phyloP scores from a whole-genome alignment of 2,888 invertebrate genomes.

The Phengaris alcon region DNA sequence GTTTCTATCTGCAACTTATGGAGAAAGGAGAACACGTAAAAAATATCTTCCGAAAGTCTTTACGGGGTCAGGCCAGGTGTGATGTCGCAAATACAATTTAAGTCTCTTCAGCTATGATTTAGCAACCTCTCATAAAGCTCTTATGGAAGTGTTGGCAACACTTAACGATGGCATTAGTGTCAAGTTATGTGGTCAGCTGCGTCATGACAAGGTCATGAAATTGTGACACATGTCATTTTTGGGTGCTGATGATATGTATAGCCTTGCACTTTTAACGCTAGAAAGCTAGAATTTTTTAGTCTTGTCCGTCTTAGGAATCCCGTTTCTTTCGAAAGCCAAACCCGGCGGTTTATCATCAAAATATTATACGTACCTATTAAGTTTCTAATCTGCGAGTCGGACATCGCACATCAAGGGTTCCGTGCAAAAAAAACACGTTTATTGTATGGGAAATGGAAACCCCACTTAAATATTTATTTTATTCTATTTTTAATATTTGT shows the following conservation, averaged over 20 bases:
- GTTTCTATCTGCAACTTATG: no score
- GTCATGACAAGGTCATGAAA: conserved; percentile 1
- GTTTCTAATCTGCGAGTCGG: no score
- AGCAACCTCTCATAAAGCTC: not conserved
- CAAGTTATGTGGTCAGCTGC: not conserved
- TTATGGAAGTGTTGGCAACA: not conserved
- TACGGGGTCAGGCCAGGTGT: not conserved
- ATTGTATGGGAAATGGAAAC: no score
- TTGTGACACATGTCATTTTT: conserved; percentile 4
- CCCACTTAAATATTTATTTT: no score
- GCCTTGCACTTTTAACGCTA: not conserved
- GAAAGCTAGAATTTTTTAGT: conserved; percentile 7
- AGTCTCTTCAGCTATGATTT: conserved; percentile 3
- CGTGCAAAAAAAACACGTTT: no score
- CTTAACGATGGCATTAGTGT: not conserved
- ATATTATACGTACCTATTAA: no score
- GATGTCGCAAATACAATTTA: conserved; percentile 8
- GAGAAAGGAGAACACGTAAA: no score
- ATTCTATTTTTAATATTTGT: no score
- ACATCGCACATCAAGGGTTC: no score
- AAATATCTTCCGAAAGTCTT: not conserved
- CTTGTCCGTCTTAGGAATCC: not conserved
- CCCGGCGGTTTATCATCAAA: no score
- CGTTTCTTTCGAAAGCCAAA: not conserved
- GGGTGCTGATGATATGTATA: not conserved